Evolutionary conservation across 2,888 invertebrate genomes (phyloP), one percentile per base, ranked within the genome.

Genomic region (Mayetiola destructor): DNA sequence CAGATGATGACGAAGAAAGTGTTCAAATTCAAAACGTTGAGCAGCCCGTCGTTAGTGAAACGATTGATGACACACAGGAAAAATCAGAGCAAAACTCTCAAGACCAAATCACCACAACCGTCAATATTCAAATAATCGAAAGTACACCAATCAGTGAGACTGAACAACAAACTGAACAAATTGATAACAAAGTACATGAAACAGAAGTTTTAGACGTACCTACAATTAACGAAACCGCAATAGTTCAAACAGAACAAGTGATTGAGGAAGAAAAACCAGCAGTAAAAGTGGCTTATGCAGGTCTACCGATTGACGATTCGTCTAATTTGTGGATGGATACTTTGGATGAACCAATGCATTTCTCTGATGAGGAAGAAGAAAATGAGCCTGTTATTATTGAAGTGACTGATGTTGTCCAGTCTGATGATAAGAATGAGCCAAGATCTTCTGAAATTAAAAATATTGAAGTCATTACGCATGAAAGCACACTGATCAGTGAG

Each of bases 241-340:
- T 12, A 36, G 16, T 20, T 29, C 16, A 58, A 55, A 36, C 30
- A 20, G 20, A 20, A 20, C 4, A 40, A n/a, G 6, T 18, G 14
- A 29, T 30, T 12, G 55, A 18, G 18, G 21, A 55, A 23, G 18
- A 56, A 39, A 27, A 60, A 18, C 55, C 16, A 5, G 20, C 4
- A 18, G 20, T 14, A 20, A 55, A 55, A 37, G 4, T 20, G 21
- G 62, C 61, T 0, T 67, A 67, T 59, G 66, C 63, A 20, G 69
- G 66, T 3, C 59, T 67, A 52, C 66, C 68, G 1, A 62, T 67
- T 36, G 68, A 65, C 58, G 66, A 68, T 23, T 62, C 68, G 0
- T 61, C 66, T 21, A 66, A 62, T 52, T 59, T 65, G 2, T 71
- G 70, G 66, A 67, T 73, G 65, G 63, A 67, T 57, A 66, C 68